Percentiles rank a stretch among this genome's conserved stretches.
These are phyloP conservation scores for Orussus abietinus DNA, from an alignment of 1,140 invertebrate genomes.

Conservation along the genomic window DNA sequence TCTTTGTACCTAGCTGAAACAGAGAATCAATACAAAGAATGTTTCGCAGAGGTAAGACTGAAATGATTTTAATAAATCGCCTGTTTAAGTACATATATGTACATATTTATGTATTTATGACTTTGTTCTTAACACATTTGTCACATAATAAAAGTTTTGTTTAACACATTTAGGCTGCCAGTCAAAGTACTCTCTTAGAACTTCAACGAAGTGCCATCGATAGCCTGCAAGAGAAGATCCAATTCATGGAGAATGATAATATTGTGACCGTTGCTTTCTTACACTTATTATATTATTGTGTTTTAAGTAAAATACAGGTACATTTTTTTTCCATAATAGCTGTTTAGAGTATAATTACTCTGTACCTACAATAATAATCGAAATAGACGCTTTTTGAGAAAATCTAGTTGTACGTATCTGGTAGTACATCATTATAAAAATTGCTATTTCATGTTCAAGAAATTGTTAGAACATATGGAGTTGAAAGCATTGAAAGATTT, in stretches of 20 bases:
- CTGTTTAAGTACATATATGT: conserved; percentile 2
- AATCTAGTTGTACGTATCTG: neutral
- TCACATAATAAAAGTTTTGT: no score
- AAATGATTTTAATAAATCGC: conserved; percentile 1
- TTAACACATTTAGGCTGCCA: conserved; percentile 35
- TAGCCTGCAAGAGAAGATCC: conserved; percentile 34
- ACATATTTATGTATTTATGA: conserved; percentile 6
- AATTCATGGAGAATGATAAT: conserved; percentile 27
- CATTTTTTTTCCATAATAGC: no score
- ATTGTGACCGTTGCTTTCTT: conserved; percentile 28
- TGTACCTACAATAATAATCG: conserved; percentile 7
- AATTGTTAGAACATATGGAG: conserved; percentile 2
- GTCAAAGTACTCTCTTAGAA: conserved; percentile 40
- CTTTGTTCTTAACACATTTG: conserved; percentile 7
- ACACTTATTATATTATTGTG: conserved; percentile 35
- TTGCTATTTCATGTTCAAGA: conserved; percentile 3
- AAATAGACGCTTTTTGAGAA: conserved; percentile 1
- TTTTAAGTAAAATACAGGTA: conserved; percentile 40
- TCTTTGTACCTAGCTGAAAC: conserved; percentile 36
- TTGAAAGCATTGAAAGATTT: no score
- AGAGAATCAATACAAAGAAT: conserved; percentile 43
- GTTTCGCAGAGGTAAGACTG: conserved; percentile 40
- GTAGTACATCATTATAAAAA: conserved; percentile 9
- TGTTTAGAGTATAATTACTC: no score
- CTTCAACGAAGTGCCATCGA: conserved; percentile 38